phyloP scores from a whole-genome alignment of 2,888 invertebrate genomes.

The Acheta domesticus region DNA sequence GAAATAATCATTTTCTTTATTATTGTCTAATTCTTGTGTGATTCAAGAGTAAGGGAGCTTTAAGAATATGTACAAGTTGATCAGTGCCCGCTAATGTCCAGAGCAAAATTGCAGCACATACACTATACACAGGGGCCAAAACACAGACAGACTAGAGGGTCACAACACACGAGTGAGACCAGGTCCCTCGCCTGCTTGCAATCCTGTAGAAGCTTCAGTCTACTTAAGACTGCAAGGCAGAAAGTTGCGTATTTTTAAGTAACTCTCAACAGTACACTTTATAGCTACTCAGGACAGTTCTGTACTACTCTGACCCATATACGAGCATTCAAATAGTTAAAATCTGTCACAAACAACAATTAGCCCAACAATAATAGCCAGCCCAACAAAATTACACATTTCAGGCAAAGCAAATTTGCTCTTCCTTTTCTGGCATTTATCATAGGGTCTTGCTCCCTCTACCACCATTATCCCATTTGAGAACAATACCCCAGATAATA shows the following conservation, averaged over 20 bases:
- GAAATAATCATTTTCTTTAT: constrained; percentile 29
- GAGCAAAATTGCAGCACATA: constrained; percentile 28
- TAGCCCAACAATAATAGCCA: neutral
- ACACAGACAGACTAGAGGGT: constrained; percentile 37
- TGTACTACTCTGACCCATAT: neutral
- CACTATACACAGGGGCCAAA: constrained; percentile 31
- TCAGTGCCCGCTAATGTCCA: neutral
- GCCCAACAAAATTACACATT: neutral
- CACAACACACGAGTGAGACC: constrained; percentile 47
- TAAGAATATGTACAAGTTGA: constrained; percentile 21
- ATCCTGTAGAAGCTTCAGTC: neutral
- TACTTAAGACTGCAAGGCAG: neutral
- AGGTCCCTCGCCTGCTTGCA: constrained; percentile 33
- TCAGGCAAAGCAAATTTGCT: too few species aligned
- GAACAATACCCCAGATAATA: too few species aligned
- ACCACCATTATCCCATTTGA: too few species aligned
- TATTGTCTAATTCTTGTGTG: constrained; percentile 34
- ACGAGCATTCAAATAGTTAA: neutral
- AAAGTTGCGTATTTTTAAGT: neutral
- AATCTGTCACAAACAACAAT: neutral
- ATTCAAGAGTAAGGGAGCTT: constrained; percentile 22
- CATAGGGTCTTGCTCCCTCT: too few species aligned
- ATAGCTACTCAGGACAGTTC: neutral
- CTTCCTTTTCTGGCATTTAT: too few species aligned
- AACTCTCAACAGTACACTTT: neutral